A percentile compares a stretch with the other conserved stretches of the same genome.
Conservation (phyloP, 1,140 invertebrate species). For the Macrocentrus cingulum region DNA sequence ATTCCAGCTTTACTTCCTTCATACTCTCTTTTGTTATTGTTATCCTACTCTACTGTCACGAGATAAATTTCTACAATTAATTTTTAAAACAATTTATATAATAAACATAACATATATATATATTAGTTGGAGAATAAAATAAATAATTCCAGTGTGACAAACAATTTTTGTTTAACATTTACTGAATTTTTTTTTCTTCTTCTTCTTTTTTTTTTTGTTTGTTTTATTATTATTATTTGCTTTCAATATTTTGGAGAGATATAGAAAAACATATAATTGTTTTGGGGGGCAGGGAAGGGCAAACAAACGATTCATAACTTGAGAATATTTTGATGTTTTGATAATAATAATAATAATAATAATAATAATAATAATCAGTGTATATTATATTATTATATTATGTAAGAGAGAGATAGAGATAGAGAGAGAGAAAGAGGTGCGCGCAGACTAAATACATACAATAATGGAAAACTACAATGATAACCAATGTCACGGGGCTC, state of each 20-base stretch:
- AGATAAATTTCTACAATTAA: no score
- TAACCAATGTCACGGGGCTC: conserved; percentile 51
- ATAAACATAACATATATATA: no score
- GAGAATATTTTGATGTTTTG: conserved; percentile 57
- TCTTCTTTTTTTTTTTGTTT: no score
- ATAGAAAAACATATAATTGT: conserved; percentile 59
- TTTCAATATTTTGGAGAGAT: conserved; percentile 58
- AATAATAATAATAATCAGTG: conserved; percentile 36
- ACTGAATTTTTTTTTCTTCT: conserved; percentile 57
- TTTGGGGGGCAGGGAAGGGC: no score
- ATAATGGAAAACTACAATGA: conserved; percentile 56
- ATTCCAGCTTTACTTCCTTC: no score
- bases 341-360: conserved; percentile 54
- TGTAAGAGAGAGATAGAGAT: conserved; percentile 52
- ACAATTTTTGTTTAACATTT: conserved; percentile 59
- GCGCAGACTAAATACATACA: conserved; percentile 45
- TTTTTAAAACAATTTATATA: no score
- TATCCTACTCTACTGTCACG: no score
- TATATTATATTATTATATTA: conserved; percentile 55
- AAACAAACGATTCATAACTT: conserved; percentile 57
- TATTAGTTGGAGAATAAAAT: no score
- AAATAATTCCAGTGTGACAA: no score
- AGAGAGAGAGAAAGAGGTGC: conserved; percentile 33
- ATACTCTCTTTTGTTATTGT: no score
- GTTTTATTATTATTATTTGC: no score